Evolutionary conservation across 2,888 invertebrate genomes (phyloP), one percentile per base, ranked within the genome.

Genomic region (Stenoptilia bipunctidactyla): DNA sequence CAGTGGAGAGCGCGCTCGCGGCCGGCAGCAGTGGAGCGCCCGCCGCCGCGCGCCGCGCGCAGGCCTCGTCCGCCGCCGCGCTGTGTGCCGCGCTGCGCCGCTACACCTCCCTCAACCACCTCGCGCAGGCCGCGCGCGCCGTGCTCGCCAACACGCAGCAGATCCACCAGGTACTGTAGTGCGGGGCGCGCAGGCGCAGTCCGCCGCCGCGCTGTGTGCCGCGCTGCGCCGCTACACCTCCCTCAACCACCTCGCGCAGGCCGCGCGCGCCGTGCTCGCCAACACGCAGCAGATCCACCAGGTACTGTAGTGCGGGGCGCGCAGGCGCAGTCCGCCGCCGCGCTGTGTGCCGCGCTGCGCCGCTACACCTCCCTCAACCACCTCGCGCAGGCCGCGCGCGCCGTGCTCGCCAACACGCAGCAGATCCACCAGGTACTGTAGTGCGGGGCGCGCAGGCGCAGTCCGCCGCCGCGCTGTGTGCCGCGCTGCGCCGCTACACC

Each of bases 61-160:
- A 97, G 57, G 97, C 97, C 72, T 97, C 96, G 14, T 97, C 97
- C 13, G 90, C 92, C 50, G 93, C 95, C 14, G 92, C 97, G 68
- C 93, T 95, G 55, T 95, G 95, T 76, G 95, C 94, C 30, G 95
- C 95, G 30, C 69, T 97, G 54, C 86, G 96, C 35, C 89, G 96
- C 35, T 96, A 97, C 75, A 97, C 96, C 13, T 95, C 95, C 1
- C 79, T 97, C 34, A 96, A 97, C 77, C 97, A 97, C 75, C 84
- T 97, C 59, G 96, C 96, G 27, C 90, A 91, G 67, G 94, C 94
- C 35, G 96, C 96, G 1, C 34, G 34, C 86, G 96, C 35, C 25
- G 96, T 97, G 13, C 86, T 97, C 39, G 93, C 94, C 89, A 92
- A 45, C 66, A 89, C 25, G 92, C 94, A 15, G 93, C 94, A 6